Evolutionary conservation across 2,888 invertebrate species (phyloP), one percentile per base, ranked within the genome.

Genomic region (Cryptus viduatorius): DNA sequence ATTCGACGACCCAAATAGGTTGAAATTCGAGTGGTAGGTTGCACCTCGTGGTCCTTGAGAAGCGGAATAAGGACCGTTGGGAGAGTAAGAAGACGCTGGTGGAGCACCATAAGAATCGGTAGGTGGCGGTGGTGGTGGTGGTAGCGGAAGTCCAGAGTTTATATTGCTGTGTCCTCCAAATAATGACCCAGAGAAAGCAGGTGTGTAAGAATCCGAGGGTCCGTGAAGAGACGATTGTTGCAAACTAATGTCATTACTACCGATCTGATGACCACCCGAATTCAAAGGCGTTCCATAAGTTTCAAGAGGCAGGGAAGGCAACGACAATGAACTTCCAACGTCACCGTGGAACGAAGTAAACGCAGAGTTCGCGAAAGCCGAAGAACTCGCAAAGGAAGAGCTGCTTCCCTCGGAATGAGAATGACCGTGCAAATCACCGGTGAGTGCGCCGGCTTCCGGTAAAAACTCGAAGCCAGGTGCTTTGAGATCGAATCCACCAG

Each of bases 21-120:
- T 78, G 44, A 76, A 79, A 2, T 29, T 14, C 8, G 82, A 82
- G 19, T 53, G 82, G 79, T 75, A 84, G 3, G 84, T 71, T 79
- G 59, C 80, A 46, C 83, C 84, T 8, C 79, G 75, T 7, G 75
- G 86, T 29, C 93, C 94, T 59, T 94, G 93, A 0, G 94, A 92
- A 73, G 93, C 87, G 10, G 93, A 91, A 82, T 94, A 94, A 42
- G 93, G 92, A 3, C 94, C 94, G 64, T 89, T 90, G 0, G 91
- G 69, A 5, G 94, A 92, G 81, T 91, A 94, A 0, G 91, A 92
- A 3, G 91, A 90, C 0, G 86, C 53, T 1, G 91, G 90, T 4
- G 93, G 93, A 8, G 89, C 88, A 8, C 91, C 89, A 69, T 92
- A 93, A 7, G 91, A 79, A 48, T 90, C 89, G 0, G 83, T 50